Conservation (phyloP, 1,140 invertebrate genomes). For the Sarcophaga bullata region DNA sequence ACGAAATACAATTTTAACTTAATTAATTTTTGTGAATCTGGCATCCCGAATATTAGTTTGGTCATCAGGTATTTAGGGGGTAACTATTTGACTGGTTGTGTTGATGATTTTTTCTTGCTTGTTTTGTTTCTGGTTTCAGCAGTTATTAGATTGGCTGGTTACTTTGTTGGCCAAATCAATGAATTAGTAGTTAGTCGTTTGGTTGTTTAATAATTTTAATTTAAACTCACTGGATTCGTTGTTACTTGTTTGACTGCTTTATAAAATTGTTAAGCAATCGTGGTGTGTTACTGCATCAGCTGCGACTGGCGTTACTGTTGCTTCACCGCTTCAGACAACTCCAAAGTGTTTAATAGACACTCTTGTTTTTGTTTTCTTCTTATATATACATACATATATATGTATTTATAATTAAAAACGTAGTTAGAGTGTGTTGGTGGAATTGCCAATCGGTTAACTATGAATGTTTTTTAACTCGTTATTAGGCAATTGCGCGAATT, state of each 20-base stretch:
- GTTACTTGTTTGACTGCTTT: conserved; percentile 29
- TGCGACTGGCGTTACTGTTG: neutral
- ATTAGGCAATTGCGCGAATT: conserved; percentile 36
- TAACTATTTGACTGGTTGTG: neutral
- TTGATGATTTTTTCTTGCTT: neutral
- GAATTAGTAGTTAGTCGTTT: neutral
- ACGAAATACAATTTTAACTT: no score
- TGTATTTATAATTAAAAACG: neutral
- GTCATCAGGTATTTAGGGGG: no score
- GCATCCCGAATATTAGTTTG: no score
- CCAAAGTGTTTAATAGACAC: neutral
- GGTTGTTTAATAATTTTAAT: neutral
- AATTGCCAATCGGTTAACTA: neutral
- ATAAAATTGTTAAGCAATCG: neutral
- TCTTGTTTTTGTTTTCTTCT: neutral
- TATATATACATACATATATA: neutral
- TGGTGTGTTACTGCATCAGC: neutral
- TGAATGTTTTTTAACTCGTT: conserved; percentile 13
- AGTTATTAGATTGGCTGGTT: neutral
- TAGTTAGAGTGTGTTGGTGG: neutral
- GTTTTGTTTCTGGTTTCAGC: conserved; percentile 17
- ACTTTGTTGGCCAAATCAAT: conserved; percentile 14
- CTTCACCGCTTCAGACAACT: neutral
- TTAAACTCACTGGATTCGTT: neutral
- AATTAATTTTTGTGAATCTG: no score